A percentile compares a stretch with the other conserved stretches of the same genome.
Conservation (phyloP, 2,888 invertebrate genomes). For the Frankliniella fusca region DNA sequence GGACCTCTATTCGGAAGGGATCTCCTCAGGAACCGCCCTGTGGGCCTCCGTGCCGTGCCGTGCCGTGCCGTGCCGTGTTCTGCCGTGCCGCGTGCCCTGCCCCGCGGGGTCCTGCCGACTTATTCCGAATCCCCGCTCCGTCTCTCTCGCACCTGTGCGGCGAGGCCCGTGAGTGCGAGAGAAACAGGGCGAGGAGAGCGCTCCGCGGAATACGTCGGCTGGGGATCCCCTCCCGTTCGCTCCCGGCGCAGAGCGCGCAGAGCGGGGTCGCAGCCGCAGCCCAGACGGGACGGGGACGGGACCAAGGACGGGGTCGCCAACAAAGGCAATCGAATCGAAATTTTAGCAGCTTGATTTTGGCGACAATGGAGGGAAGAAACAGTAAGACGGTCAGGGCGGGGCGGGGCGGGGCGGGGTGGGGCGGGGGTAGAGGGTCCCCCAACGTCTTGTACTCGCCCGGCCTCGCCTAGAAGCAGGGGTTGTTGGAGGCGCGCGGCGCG, state of each 20-base stretch:
- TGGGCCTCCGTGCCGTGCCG: neutral
- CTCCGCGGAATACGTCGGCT: neutral
- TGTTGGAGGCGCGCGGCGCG: neutral
- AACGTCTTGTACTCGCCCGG: neutral
- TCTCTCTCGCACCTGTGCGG: no score
- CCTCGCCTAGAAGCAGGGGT: neutral
- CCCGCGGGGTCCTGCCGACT: neutral
- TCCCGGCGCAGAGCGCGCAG: no score
- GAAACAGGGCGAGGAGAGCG: neutral
- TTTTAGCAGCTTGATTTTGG: conserved; percentile 25
- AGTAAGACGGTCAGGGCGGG: neutral
- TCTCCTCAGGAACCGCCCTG: neutral
- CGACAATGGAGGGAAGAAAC: conserved; percentile 19
- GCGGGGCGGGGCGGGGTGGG: neutral
- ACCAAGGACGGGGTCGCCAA: neutral
- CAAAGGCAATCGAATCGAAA: conserved; percentile 25
- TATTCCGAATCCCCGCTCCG: no score
- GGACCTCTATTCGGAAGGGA: no score
- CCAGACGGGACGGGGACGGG: no score
- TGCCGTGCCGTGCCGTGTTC: neutral
- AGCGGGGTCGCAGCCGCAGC: no score
- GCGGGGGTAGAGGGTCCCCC: neutral
- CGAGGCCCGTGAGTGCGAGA: no score
- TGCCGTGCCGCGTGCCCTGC: neutral
- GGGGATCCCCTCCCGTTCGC: no score